Conservation (phyloP, 2,888 invertebrate genomes). For the Trachelus stipa region DNA sequence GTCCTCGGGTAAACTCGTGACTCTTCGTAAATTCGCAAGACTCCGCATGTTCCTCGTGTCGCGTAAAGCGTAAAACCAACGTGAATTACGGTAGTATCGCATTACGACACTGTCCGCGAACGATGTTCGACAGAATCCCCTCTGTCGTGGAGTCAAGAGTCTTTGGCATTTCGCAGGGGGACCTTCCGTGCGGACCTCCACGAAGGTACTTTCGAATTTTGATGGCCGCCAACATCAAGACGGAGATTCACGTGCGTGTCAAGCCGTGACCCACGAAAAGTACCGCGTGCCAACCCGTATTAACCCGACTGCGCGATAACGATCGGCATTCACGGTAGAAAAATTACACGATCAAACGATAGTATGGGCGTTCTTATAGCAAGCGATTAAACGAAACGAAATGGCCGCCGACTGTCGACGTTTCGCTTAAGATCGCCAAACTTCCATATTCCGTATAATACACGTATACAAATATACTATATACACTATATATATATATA, state of each 20-base stretch:
- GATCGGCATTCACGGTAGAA: background rate
- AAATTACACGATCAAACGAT: background rate
- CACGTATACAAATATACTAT: background rate
- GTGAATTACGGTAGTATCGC: slow-evolving; percentile 67
- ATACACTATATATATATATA: background rate
- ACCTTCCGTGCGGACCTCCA: background rate
- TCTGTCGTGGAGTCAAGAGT: slow-evolving; percentile 44
- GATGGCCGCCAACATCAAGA: background rate
- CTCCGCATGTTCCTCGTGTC: background rate
- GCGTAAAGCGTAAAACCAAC: slow-evolving; percentile 58
- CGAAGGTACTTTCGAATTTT: background rate
- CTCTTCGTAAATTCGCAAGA: background rate
- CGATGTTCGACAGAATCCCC: slow-evolving; percentile 57
- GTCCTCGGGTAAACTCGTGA: background rate
- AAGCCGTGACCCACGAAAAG: background rate
- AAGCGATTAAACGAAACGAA: background rate
- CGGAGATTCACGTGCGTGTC: background rate
- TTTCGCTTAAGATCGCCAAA: background rate
- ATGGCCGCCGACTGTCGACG: background rate
- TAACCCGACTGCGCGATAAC: background rate
- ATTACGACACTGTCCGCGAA: slow-evolving; percentile 55
- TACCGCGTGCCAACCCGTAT: background rate
- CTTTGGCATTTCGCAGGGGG: background rate
- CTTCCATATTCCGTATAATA: background rate
- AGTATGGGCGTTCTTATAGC: background rate